Conservation (phyloP, 2,113 vertebrate species). For the Nyctereutes procyonoides region DNA sequence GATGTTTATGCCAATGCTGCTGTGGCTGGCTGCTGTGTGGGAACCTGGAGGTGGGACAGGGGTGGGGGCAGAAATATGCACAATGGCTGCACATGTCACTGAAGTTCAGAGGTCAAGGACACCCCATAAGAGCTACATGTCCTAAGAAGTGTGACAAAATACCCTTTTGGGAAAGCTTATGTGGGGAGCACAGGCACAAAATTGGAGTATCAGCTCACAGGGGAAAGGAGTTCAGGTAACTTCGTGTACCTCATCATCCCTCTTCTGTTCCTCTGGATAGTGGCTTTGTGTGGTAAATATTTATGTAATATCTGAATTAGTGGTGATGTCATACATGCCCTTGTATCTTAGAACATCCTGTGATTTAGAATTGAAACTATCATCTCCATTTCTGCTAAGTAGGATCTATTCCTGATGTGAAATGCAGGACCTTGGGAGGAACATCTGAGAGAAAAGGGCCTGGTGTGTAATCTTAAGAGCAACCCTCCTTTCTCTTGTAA, state of each 20-base stretch:
- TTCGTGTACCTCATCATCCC: fast-evolving
- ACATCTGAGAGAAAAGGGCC: not conserved
- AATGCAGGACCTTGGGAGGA: not conserved
- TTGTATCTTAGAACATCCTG: not conserved
- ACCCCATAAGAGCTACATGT: not conserved
- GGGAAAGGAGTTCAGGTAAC: not conserved
- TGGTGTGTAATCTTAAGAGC: not conserved
- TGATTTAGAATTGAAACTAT: constrained; percentile 29
- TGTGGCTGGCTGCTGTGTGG: not conserved
- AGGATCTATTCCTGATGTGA: constrained; percentile 8
- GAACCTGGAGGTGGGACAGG: too few relatives aligned
- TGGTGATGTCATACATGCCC: not conserved
- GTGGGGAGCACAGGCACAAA: not conserved
- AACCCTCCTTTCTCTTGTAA: not conserved
- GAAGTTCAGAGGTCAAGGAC: not conserved
- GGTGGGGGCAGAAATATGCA: not conserved
- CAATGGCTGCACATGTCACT: not conserved
- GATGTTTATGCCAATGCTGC: too few relatives aligned
- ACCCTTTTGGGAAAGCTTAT: not conserved
- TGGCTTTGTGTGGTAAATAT: not conserved
- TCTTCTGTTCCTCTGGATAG: not conserved
- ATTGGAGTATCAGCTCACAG: not conserved
- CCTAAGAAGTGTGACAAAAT: not conserved
- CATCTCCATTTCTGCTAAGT: not conserved
- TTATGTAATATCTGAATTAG: constrained; percentile 19